These are phyloP conservation scores for Ctenopoma kingsleyae DNA, from an alignment of 2,797 vertebrate genomes.

Conservation along the genomic window DNA sequence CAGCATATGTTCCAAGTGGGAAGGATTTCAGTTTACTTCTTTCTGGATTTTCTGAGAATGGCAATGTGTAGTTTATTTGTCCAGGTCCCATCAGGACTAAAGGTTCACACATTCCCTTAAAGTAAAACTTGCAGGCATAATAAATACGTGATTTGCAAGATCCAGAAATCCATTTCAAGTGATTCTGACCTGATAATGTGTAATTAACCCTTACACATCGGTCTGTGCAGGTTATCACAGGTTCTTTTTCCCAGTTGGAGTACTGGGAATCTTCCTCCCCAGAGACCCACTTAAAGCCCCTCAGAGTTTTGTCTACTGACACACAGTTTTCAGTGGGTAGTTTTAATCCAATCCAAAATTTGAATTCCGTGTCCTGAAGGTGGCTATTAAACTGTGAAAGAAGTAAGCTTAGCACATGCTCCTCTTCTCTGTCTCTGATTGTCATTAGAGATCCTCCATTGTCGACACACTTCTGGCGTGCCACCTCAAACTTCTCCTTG, in stretches of 20 bases:
- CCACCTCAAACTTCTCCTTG: slow-evolving; percentile 52
- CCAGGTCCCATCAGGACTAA: slow-evolving; percentile 64
- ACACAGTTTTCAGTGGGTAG: slow-evolving; percentile 65
- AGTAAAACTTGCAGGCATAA: slow-evolving; percentile 81
- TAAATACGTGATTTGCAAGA: slow-evolving; percentile 59
- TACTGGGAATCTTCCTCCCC: slow-evolving; percentile 63
- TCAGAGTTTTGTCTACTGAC: slow-evolving; percentile 27
- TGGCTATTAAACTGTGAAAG: slow-evolving; percentile 42
- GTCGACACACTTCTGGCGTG: slow-evolving; percentile 57
- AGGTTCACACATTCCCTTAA: slow-evolving; percentile 81
- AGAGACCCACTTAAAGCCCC: slow-evolving; percentile 81
- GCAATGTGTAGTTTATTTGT: slow-evolving; percentile 67
- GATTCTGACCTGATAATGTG: slow-evolving; percentile 7
- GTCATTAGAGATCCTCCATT: slow-evolving; percentile 82
- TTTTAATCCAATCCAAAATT: slow-evolving; percentile 82
- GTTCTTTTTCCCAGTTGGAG: slow-evolving; percentile 80
- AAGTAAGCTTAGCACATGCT: slow-evolving; percentile 55
- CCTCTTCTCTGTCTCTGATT: slow-evolving; percentile 67
- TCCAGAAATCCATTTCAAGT: slow-evolving; percentile 71
- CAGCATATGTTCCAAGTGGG: slow-evolving; percentile 73
- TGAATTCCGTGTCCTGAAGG: neutral
- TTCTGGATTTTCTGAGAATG: slow-evolving; percentile 69
- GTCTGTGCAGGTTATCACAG: slow-evolving; percentile 72
- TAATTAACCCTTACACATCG: slow-evolving; percentile 73
- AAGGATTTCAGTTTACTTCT: slow-evolving; percentile 55